Base-by-base conservation (phyloP, 1,140 invertebrate species). In the Bombus fervidus region DNA sequence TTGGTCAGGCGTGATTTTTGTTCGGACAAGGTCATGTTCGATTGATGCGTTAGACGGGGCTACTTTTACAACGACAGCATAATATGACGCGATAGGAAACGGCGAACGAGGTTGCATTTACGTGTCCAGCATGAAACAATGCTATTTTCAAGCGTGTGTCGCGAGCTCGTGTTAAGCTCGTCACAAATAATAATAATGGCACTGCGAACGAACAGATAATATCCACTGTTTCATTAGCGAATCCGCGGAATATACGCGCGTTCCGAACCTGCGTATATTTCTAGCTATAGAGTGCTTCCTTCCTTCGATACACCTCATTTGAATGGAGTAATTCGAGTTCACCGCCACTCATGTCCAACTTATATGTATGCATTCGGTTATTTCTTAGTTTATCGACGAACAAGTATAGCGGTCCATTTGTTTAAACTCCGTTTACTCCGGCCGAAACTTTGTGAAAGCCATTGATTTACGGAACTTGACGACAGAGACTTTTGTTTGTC, bases 61-160 rank as follows among this genome's bases (percentile, higher is more conserved):
- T 89, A 89, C 64, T 74, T 83, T 80, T 25, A 53, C 31, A 68
- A 22, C 64, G 74, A 59, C 34, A 72, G 69, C 82, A 89, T 91
- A 91, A 89, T 81, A 85, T 81, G 77, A 84, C 83, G 85, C 73
- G 87, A 31, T 83, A 86, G 85, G 82, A 87, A 84, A 85, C 81
- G 80, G 74, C 66, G 91, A 91, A 87, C 79, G 83, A 88, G 39
- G 34, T 9, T 76, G 87, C 84, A 91, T 91, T 87, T 87, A 78
- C 88, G 86, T 86, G 89, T 91, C 79, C 75, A 53, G 66, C 64
- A 81, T 47, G 73, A 85, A 89, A 87, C 86, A 91, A 89, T 84
- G 81, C 86, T 62, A 88, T 89, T 91, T 90, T 89, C 89, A 59
- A 53, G 37, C 64, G 68, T 28, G 39, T 41, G 64, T 62, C 77